These are phyloP conservation scores for Nyctalus aviator DNA, from an alignment of 2,797 vertebrate genomes.

Conservation along the genomic window DNA sequence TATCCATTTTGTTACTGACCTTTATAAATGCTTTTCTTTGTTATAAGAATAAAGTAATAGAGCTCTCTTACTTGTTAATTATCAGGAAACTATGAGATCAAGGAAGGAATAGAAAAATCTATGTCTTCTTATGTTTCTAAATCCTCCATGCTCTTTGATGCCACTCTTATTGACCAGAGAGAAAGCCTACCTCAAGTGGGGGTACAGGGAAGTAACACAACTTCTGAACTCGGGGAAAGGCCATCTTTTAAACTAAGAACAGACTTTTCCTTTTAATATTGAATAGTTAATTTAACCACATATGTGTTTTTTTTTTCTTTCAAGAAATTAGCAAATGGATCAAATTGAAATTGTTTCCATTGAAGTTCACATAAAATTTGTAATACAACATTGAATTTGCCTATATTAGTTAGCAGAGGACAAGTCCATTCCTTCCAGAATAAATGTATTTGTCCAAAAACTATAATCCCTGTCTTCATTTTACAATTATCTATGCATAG, in stretches of 20 bases:
- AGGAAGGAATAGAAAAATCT: slow-evolving; percentile 67
- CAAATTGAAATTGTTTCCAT: slow-evolving; percentile 54
- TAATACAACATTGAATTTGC: not conserved
- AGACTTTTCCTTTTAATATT: slow-evolving; percentile 51
- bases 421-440: not conserved
- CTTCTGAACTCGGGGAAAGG: slow-evolving; percentile 23
- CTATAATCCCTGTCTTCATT: not conserved
- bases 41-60: slow-evolving; percentile 50
- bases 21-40: slow-evolving; percentile 65
- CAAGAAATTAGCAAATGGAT: slow-evolving; percentile 20
- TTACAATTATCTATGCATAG: not conserved
- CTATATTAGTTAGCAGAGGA: slow-evolving; percentile 46
- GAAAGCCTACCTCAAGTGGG: not conserved
- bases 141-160: slow-evolving; percentile 62
- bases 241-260: slow-evolving; percentile 52
- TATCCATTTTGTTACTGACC: slow-evolving; percentile 13
- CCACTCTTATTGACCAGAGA: slow-evolving; percentile 35
- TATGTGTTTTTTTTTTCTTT: slow-evolving; percentile 44
- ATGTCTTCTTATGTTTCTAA: slow-evolving; percentile 49
- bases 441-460: slow-evolving; percentile 4
- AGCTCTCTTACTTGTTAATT: slow-evolving; percentile 67
- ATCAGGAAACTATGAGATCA: slow-evolving; percentile 58
- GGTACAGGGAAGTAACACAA: not conserved
- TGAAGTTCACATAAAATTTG: slow-evolving; percentile 18
- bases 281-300: not conserved